phyloP scores from a whole-genome alignment of 1,140 invertebrate species.

The Glossosoma conforme region DNA sequence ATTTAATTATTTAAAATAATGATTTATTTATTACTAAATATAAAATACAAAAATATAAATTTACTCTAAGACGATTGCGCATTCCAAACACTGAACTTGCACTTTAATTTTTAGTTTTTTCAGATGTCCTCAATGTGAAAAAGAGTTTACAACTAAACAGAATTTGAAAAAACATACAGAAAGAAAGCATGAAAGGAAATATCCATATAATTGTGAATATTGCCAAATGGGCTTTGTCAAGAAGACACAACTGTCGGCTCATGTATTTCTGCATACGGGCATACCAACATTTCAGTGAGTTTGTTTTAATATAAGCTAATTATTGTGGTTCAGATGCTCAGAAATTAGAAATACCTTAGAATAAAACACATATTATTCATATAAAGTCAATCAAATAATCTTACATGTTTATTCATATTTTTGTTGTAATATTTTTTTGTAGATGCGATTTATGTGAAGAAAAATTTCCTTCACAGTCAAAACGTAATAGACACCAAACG shows the following conservation, averaged over 20 bases:
- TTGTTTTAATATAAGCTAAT: constrained; percentile 1
- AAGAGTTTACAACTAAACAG: constrained; percentile 32
- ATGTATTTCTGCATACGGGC: constrained; percentile 47
- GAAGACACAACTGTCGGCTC: constrained; percentile 42
- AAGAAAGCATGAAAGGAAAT: constrained; percentile 35
- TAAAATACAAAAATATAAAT: constrained; percentile 1
- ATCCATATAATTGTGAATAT: constrained; percentile 39
- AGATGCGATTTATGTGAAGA: constrained; percentile 45
- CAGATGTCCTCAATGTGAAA: constrained; percentile 30
- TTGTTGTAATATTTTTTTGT: constrained; percentile 27
- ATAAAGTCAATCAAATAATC: no score
- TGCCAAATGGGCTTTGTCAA: constrained; percentile 43
- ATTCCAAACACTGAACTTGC: neutral
- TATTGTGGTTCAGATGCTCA: constrained; percentile 5
- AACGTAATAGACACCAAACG: constrained; percentile 45
- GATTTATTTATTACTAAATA: neutral
- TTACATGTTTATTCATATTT: constrained; percentile 7
- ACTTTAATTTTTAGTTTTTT: constrained; percentile 13
- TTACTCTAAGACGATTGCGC: neutral
- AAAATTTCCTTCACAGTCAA: constrained; percentile 39
- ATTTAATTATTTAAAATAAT: constrained; percentile 1
- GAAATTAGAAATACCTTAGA: constrained; percentile 6
- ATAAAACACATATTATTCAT: no score
- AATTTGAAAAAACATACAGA: constrained; percentile 34
- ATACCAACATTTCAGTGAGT: constrained; percentile 44